Conservation (phyloP, 2,113 vertebrate species). For the Mus spicilegus region DNA sequence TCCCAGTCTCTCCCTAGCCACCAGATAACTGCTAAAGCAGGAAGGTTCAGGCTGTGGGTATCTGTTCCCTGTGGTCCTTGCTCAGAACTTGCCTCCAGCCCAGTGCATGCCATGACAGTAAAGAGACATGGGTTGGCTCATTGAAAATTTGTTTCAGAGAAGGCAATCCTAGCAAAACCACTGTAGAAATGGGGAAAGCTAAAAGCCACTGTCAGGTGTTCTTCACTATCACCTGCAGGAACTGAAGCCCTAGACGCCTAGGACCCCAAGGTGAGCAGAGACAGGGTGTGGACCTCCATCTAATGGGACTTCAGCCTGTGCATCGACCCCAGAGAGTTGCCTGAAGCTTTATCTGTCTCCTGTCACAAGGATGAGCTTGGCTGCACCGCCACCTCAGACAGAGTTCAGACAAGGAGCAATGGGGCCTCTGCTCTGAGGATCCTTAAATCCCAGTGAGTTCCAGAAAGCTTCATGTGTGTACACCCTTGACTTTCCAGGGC, state of each 20-base stretch:
- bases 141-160: constrained; percentile 11
- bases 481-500: neutral
- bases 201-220: neutral
- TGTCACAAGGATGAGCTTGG: neutral
- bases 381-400: neutral
- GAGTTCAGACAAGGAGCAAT: neutral
- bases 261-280: neutral
- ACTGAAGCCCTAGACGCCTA: neutral
- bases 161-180: neutral
- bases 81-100: neutral
- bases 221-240: neutral
- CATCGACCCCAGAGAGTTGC: neutral
- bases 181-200: neutral
- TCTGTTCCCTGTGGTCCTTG: neutral
- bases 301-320: neutral
- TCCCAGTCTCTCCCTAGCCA: neutral
- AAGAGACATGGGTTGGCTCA: constrained; percentile 30
- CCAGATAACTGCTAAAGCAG: neutral
- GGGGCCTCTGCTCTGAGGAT: neutral
- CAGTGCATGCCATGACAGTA: neutral
- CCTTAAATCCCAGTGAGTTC: neutral
- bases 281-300: neutral
- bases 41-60: neutral
- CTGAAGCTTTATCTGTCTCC: neutral
- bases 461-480: neutral